Evolutionary conservation across 2,113 vertebrate genomes (phyloP), one percentile per base, ranked within the genome.

Genomic region (Amblyopsis rosae): DNA sequence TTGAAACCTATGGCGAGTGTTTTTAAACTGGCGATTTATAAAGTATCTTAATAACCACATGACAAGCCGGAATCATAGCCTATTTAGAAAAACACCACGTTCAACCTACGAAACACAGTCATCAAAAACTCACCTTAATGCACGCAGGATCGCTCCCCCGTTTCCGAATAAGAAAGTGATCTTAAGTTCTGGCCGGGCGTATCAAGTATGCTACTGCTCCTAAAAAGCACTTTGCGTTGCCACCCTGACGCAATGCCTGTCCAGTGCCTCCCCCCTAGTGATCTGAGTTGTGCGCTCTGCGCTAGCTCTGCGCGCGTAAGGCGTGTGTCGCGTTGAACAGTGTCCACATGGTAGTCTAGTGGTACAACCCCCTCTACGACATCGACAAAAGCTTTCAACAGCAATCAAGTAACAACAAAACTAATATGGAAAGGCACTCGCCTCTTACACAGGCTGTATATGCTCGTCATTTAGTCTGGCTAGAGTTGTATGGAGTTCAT

Each of bases 381-480:
- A 89, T 77, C 79, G 84, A 86, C 72, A 77, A 88, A 41, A 87
- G 91, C 85, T 65, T 65, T 65, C 83, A 79, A 66, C 89, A 82
- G 88, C 84, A 92, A 93, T 94, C 90, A 92, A 92, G 89, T 93
- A 93, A 95, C 94, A 94, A 94, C 90, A 90, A 92, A 89, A 91
- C 92, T 93, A 41, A 41, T 26, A 92, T 79, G 90, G 93, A 87
- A 91, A 92, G 91, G 91, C 95, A 94, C 95, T 94, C 95, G 93
- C 95, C 94, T 56, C 93, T 93, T 90, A 88, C 63, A 74, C 69
- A 65, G 47, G 64, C 76, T 76, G 79, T 80, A 65, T 80, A 81
- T 74, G 67, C 35, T 10, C 59, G 15, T 60, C 41, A 41, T 41
- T 45, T 10, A n/a, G 15, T 41, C 6, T 13, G 33, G 54, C 15